Evolutionary conservation across 1,140 invertebrate genomes (phyloP).

Genomic region (Tetragnatha versicolor): DNA sequence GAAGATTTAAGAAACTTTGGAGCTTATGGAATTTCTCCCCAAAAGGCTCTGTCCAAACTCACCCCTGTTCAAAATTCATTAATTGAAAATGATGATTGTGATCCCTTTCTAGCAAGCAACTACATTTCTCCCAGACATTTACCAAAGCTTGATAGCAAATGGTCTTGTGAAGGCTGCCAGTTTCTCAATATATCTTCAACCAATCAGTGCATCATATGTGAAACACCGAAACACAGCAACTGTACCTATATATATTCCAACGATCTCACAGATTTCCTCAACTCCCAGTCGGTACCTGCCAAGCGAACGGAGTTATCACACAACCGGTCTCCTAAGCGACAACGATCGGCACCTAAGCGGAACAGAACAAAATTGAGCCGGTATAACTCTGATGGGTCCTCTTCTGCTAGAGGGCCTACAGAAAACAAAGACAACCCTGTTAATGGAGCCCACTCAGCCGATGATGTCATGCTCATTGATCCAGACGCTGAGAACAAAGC

Average conservation of each 20-base stretch:
- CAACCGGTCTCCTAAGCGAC: constrained; percentile 67
- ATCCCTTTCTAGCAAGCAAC: constrained; percentile 35
- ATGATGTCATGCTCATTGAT: constrained; percentile 55
- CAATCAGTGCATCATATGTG: constrained; percentile 58
- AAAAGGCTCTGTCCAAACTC: constrained; percentile 38
- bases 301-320: constrained; percentile 49
- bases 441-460: constrained; percentile 51
- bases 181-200: constrained; percentile 60
- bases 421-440: constrained; percentile 28
- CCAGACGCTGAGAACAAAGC: constrained; percentile 33
- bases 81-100: constrained; percentile 16
- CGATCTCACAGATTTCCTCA: constrained; percentile 41
- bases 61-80: constrained; percentile 20
- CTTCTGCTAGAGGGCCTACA: neutral
- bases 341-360: constrained; percentile 70
- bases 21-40: constrained; percentile 43
- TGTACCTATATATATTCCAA: constrained; percentile 50
- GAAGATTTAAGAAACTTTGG: constrained; percentile 35
- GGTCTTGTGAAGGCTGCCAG: constrained; percentile 60
- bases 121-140: constrained; percentile 55
- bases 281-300: constrained; percentile 34
- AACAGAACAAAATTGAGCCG: constrained; percentile 70
- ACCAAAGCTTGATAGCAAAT: constrained; percentile 58
- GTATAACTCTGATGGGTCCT: constrained; percentile 67
- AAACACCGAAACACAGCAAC: constrained; percentile 56